Conservation (phyloP, 1,140 invertebrate genomes). For the Cydia strobilella region DNA sequence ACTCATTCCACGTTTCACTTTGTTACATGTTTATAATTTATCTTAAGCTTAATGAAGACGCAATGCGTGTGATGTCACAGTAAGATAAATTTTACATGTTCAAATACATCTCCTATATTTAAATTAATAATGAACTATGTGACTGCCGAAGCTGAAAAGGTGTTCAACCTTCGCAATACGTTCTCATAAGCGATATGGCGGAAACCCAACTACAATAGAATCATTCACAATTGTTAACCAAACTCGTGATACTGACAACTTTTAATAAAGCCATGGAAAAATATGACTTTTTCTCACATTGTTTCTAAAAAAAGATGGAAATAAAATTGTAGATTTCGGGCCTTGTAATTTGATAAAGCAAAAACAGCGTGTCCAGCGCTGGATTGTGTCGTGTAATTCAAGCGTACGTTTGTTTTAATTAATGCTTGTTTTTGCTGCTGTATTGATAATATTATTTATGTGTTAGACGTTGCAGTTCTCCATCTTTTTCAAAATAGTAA, state of each 20-base stretch:
- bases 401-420: not conserved
- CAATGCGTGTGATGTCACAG: too few species aligned
- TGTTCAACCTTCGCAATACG: too few species aligned
- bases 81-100: too few species aligned
- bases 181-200: not conserved
- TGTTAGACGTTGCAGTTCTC: too few species aligned
- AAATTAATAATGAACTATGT: too few species aligned
- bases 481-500: not conserved
- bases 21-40: too few species aligned
- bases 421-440: not conserved
- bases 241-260: not conserved
- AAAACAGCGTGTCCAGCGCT: not conserved
- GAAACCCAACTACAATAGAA: not conserved
- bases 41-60: too few species aligned
- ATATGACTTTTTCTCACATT: not conserved
- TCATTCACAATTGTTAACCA: not conserved
- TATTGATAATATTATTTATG: not conserved
- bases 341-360: not conserved
- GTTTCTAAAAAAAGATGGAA: not conserved
- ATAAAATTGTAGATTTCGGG: not conserved
- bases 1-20: too few species aligned
- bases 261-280: conserved; percentile 1
- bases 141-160: too few species aligned
- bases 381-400: not conserved
- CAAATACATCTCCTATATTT: too few species aligned